Conservation (phyloP, 2,113 vertebrate species). For the Heteronetta atricapilla region DNA sequence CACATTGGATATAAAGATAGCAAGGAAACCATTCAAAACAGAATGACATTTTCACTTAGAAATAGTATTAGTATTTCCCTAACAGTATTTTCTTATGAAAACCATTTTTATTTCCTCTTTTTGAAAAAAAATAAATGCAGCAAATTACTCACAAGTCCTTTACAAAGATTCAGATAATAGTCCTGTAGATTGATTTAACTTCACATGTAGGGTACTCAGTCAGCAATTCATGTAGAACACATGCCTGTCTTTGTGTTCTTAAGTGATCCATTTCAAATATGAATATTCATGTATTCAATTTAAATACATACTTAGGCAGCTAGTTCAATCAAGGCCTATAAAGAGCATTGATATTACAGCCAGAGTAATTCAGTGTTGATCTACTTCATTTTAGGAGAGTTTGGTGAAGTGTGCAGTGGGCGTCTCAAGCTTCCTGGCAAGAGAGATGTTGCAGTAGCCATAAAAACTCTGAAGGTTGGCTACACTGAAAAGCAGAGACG, state of each 20-base stretch:
- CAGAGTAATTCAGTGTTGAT: not conserved
- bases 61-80: not conserved
- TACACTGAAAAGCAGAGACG: conserved; percentile 96
- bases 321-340: not conserved
- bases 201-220: not conserved
- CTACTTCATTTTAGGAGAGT: conserved; percentile 87
- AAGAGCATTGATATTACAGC: not conserved
- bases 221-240: not conserved
- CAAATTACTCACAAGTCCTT: not conserved
- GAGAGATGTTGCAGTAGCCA: conserved; percentile 92
- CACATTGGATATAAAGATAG: not conserved
- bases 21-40: not conserved
- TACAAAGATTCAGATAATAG: not conserved
- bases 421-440: conserved; percentile 96
- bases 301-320: not conserved
- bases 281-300: not conserved
- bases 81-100: not conserved
- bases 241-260: not conserved
- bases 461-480: conserved; percentile 97
- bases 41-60: not conserved
- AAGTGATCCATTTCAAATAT: not conserved
- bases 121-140: not conserved
- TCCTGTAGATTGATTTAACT: not conserved
- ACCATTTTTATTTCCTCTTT: not conserved
- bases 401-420: conserved; percentile 97